Percentiles rank a stretch among this genome's conserved stretches.
These are phyloP conservation scores for Sparus aurata DNA, from an alignment of 2,797 vertebrate species.

Conservation along the genomic window DNA sequence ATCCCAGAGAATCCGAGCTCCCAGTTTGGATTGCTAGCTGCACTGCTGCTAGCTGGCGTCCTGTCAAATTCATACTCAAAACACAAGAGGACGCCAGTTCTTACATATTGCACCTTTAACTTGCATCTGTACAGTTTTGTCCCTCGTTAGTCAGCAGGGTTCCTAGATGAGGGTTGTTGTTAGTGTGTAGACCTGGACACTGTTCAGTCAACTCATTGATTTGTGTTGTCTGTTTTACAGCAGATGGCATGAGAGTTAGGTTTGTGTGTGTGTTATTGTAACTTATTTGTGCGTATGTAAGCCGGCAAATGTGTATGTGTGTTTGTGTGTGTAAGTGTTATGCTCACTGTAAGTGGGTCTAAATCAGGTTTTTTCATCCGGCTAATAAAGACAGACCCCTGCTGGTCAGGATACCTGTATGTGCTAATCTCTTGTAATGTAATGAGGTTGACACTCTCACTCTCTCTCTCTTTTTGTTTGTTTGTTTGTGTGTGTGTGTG, in stretches of 20 bases:
- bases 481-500: too few relatives aligned
- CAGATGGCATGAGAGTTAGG: not conserved
- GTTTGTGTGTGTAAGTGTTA: not conserved
- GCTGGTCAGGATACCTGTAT: constrained; percentile 37
- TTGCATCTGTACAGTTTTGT: not conserved
- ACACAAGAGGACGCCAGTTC: too few relatives aligned
- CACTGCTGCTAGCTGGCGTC: too few relatives aligned
- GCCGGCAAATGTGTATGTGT: too few relatives aligned
- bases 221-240: constrained; percentile 3
- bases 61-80: too few relatives aligned
- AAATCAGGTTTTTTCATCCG: constrained; percentile 56
- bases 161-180: not conserved
- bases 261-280: constrained; percentile 5
- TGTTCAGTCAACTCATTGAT: constrained; percentile 26
- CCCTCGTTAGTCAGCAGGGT: not conserved
- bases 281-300: not conserved
- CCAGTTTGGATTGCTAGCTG: too few relatives aligned
- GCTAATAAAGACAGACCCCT: constrained; percentile 59
- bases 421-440: constrained; percentile 69
- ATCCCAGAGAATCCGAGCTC: too few relatives aligned
- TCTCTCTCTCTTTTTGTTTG: not conserved
- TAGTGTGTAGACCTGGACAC: constrained; percentile 1
- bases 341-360: constrained; percentile 19
- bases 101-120: not conserved
- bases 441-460: constrained; percentile 37